Conservation (phyloP, 2,113 vertebrate species). For the Cepphus grylle region DNA sequence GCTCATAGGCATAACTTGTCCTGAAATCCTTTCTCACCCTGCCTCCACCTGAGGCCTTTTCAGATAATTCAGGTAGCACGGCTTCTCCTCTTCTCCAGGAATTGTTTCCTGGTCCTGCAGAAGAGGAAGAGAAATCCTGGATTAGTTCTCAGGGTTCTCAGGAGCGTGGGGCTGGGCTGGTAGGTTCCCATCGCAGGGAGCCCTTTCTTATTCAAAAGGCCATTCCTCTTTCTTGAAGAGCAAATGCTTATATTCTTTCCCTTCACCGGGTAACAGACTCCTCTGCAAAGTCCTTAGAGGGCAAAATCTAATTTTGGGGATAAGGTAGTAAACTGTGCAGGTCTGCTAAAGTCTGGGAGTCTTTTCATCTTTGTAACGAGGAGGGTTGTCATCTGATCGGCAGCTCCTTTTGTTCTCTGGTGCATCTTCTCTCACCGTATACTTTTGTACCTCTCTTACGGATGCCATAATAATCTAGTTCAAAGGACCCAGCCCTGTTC, state of each 20-base stretch:
- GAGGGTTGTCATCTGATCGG: background rate
- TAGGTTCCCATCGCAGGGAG: background rate
- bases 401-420: slow-evolving; percentile 5
- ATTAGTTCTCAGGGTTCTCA: background rate
- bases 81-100: background rate
- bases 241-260: background rate
- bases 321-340: background rate
- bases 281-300: background rate
- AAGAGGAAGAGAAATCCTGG: background rate
- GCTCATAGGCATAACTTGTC: slow-evolving; percentile 28
- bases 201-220: background rate
- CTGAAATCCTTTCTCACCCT: slow-evolving; percentile 56
- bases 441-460: background rate
- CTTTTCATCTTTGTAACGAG: background rate
- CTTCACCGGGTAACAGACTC: background rate
- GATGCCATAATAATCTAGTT: slow-evolving; percentile 29
- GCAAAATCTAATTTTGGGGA: background rate
- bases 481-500: slow-evolving; percentile 47
- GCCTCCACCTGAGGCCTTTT: slow-evolving; percentile 46
- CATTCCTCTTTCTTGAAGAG: background rate
- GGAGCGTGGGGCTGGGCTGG: background rate
- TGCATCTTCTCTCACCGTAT: background rate
- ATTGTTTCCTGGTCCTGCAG: background rate
- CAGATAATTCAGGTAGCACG: background rate
- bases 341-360: background rate